Base-by-base conservation (phyloP, 2,113 vertebrate genomes). In the Phoxinus phoxinus region DNA sequence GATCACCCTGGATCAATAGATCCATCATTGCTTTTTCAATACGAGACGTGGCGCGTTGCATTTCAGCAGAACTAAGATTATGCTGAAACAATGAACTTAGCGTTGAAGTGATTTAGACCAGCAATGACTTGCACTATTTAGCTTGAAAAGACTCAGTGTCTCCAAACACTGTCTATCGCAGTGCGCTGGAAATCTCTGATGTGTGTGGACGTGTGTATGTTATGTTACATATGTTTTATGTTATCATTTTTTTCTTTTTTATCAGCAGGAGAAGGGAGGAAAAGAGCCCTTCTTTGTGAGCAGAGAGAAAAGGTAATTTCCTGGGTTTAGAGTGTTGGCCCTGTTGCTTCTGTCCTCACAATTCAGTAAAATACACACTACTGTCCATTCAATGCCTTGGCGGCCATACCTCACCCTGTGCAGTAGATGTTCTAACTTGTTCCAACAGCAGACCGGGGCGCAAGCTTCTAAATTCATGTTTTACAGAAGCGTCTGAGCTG, bases 1-100 rank as follows among this genome's bases (percentile, higher is more conserved):
- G 86, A 91, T 90, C 86, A 44, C 30, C n/a, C 51, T 58, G 87
- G 88, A 93, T 94, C 93, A 71, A 95, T 92, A 85, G 71, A 59
- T 59, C 84, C 78, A n/a, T 88, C 87, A 80, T 74, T 35, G 89
- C 30, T 23, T 72, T 82, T 75, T 85, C 53, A 48, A 80, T 87
- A 86, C 58, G 25, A 73, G 78, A 41, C 59, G 63, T 41, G 86
- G 35, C 76, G 86, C 84, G 88, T 93, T 89, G 12, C 59, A 10
- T 67, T 79, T 95, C 94, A 93, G 92, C 92, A 90, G 53, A 86
- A 86, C 41, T 21, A 65, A 74, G 23, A 76, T 74, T 82, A 67
- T 48, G 67, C 58, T 79, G 72, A 87, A 87, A 61, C 78, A 51
- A 86, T 59, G 15, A 12, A 35, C 53, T 75, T 4, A 58, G 27